Evolutionary conservation across 2,797 vertebrate species (phyloP).

Genomic region (Threskiornis aethiopicus): DNA sequence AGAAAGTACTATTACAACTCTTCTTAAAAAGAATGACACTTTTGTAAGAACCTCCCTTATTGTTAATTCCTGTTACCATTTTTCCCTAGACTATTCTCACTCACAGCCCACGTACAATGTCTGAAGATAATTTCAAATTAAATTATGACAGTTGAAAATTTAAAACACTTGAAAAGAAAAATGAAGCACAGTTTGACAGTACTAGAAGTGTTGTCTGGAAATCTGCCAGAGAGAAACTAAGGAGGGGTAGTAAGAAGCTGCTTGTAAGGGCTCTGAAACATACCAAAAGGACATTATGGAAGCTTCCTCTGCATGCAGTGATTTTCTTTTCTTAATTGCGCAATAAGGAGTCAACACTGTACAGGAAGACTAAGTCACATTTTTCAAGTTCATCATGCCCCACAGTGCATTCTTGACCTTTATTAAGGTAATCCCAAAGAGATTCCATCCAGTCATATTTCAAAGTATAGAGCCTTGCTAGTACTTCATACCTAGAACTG

Average conservation of each 20-base stretch:
- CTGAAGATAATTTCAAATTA: conserved; percentile 68
- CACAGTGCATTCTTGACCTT: background rate
- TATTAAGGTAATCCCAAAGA: background rate
- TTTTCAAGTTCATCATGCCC: background rate
- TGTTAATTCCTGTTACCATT: conserved; percentile 30
- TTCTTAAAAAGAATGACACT: conserved; percentile 13
- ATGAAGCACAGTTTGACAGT: background rate
- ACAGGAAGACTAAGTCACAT: background rate
- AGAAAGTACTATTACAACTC: conserved; percentile 43
- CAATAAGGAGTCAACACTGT: background rate
- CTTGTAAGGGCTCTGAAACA: background rate
- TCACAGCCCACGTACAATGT: background rate
- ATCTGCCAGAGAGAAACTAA: background rate
- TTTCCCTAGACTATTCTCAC: conserved; percentile 14
- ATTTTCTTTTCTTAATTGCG: background rate
- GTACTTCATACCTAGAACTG: background rate
- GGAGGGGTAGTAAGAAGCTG: background rate
- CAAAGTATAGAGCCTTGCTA: background rate
- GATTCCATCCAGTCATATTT: background rate
- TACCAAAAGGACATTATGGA: background rate
- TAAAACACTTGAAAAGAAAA: conserved; percentile 1
- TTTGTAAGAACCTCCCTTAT: conserved; percentile 13
- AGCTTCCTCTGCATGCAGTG: background rate
- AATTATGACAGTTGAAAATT: conserved; percentile 27
- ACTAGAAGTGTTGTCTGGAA: background rate